Evolutionary conservation across 2,113 vertebrate species (phyloP), one percentile per base, ranked within the genome.

Genomic region (Phasianus colchicus): DNA sequence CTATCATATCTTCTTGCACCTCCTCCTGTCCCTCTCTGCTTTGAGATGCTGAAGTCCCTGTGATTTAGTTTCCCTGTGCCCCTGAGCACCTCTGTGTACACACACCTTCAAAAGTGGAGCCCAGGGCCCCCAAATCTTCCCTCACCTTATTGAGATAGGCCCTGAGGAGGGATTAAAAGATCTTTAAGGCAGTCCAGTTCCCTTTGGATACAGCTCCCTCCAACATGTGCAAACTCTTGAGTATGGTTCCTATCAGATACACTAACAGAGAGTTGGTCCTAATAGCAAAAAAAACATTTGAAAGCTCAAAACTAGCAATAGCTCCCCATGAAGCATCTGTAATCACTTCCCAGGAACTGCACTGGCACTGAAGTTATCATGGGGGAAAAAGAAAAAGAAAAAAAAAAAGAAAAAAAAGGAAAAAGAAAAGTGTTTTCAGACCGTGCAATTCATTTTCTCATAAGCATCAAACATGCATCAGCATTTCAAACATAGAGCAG

Each of bases 181-280:
- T 40, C 45, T 40, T 58, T 55, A 54, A 22, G 30, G 57, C 79
- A 69, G 32, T 13, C 40, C 57, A 20, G 11, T 52, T 89, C 79
- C 36, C 50, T 38, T n/a, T 66, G 87, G 40, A 27, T 17, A 61
- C 4, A 9, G 32, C 30, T 88, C 52, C 22, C 30, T 27, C 16
- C 40, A 65, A 86, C 32, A 60, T 0, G 0, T 36, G 9, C 45
- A 34, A 66, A 64, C 11, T 55, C 69, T 6, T 8, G 50, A 43
- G 8, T 42, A 71, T 2, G 22, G 43, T 5, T 88, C 57, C 69
- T 72, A 16, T 30, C 21, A 69, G 10, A 40, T 10, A 18, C 29
- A 76, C 25, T 40, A 91, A 85, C 29, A 89, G 52, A 52, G 32
- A 70, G 38, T 5, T 36, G 47, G 19, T 48, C 29, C 0, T 8